These are phyloP conservation scores for Pangasius larnaudii DNA, from an alignment of 2,797 vertebrate genomes.

Conservation along the genomic window DNA sequence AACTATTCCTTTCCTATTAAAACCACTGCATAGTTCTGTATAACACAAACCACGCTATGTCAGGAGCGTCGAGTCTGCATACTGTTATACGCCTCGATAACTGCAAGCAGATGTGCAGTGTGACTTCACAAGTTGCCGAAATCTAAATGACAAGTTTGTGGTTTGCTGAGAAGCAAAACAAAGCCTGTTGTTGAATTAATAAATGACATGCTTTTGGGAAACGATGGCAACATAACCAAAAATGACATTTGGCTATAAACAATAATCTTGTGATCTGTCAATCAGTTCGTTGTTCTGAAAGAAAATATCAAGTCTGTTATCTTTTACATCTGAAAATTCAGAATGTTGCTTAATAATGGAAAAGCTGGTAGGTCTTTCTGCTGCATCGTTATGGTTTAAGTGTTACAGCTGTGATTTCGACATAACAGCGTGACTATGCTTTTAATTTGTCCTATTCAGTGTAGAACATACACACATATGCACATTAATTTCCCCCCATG, in stretches of 20 bases:
- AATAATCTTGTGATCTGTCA: slow-evolving; percentile 40
- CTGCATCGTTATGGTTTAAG: slow-evolving; percentile 5
- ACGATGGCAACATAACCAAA: slow-evolving; percentile 26
- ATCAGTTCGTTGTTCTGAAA: slow-evolving; percentile 26
- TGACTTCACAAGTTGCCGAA: slow-evolving; percentile 48
- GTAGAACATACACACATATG: slow-evolving; percentile 35
- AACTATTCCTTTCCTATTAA: slow-evolving; percentile 28
- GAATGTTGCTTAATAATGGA: slow-evolving; percentile 42
- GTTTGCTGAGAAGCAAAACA: slow-evolving; percentile 44
- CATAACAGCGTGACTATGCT: slow-evolving; percentile 32
- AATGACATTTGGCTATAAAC: slow-evolving; percentile 31
- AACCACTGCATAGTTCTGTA: slow-evolving; percentile 30
- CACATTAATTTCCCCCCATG: slow-evolving; percentile 23
- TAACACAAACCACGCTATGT: slow-evolving; percentile 42
- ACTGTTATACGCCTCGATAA: slow-evolving; percentile 46
- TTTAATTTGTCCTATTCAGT: slow-evolving; percentile 37
- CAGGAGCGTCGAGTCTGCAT: slow-evolving; percentile 29
- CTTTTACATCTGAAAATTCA: slow-evolving; percentile 29
- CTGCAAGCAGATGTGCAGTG: slow-evolving; percentile 46
- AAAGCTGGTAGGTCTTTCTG: slow-evolving; percentile 23
- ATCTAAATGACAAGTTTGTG: slow-evolving; percentile 46
- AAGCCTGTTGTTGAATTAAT: slow-evolving; percentile 33
- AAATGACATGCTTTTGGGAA: slow-evolving; percentile 26
- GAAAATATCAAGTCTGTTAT: slow-evolving; percentile 30
- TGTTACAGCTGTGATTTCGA: slow-evolving; percentile 41